Percentiles rank a stretch among this genome's conserved stretches.
Evolutionary conservation across 2,113 vertebrate species (phyloP).

Genomic region (Hydrochoerus hydrochaeris): DNA sequence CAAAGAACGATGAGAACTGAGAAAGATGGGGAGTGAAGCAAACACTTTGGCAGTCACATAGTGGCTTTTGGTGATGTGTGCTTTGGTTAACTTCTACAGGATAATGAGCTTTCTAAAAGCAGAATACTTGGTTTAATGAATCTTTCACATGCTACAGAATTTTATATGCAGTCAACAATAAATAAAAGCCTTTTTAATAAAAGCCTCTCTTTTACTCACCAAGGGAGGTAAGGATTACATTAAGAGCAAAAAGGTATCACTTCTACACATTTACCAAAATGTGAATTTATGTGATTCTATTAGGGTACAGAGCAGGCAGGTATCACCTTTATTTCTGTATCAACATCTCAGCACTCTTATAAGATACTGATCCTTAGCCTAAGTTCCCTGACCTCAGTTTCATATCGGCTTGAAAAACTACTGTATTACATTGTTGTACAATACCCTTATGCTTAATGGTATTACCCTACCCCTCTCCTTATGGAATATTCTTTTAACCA

Average conservation of each 20-base stretch:
- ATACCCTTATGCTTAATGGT: neutral
- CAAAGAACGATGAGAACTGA: neutral
- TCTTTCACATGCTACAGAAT: neutral
- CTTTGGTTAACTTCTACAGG: neutral
- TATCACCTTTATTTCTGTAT: neutral
- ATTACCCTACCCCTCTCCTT: neutral
- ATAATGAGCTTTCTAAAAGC: neutral
- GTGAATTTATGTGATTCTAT: neutral
- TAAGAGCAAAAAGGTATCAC: neutral
- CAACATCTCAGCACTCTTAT: neutral
- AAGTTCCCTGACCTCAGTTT: neutral
- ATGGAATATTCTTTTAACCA: neutral
- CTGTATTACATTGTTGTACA: neutral
- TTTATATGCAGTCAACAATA: neutral
- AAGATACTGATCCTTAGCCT: neutral
- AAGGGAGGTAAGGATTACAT: constrained; percentile 16
- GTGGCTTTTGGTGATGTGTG: neutral
- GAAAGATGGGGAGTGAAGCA: neutral
- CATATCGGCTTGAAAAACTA: constrained; percentile 11
- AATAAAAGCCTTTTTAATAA: constrained; percentile 30
- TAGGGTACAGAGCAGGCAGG: neutral
- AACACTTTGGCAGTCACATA: neutral
- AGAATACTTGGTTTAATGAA: neutral
- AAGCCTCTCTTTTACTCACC: neutral
- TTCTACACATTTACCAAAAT: constrained; percentile 18